These are phyloP conservation scores for Chrysemys picta DNA, from an alignment of 2,113 vertebrate species.

Conservation along the genomic window DNA sequence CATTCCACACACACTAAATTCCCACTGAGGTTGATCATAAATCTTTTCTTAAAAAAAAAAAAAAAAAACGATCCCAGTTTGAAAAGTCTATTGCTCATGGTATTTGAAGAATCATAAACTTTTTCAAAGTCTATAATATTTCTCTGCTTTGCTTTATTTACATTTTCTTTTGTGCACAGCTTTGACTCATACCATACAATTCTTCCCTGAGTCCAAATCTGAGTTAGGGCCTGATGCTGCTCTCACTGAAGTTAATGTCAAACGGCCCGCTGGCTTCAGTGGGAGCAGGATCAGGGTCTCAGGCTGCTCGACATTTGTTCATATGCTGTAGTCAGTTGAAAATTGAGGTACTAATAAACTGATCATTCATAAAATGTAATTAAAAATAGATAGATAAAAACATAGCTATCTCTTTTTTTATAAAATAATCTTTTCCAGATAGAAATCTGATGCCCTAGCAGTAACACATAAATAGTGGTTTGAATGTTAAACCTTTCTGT, in stretches of 20 bases:
- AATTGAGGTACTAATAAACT: conserved; percentile 25
- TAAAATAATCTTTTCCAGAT: conserved; percentile 37
- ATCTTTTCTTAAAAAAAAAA: not conserved
- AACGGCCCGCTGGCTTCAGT: not conserved
- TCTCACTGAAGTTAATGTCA: conserved; percentile 15
- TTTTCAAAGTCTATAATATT: not conserved
- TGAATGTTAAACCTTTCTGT: conserved; percentile 44
- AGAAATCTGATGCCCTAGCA: conserved; percentile 22
- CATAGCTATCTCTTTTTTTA: conserved; percentile 19
- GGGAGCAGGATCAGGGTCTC: conserved; percentile 5
- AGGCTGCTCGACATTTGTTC: conserved; percentile 20
- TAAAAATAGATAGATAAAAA: conserved; percentile 46
- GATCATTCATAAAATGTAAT: conserved; percentile 48
- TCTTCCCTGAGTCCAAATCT: conserved; percentile 18
- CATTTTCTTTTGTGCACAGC: conserved; percentile 30
- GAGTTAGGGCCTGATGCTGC: conserved; percentile 17
- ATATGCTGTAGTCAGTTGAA: conserved; percentile 24
- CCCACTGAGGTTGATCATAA: not conserved
- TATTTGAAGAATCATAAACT: not conserved
- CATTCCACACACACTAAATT: conserved; percentile 3
- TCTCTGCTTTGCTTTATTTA: not conserved
- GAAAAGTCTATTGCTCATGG: conserved; percentile 19
- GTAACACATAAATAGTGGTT: conserved; percentile 51
- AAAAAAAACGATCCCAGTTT: conserved; percentile 4
- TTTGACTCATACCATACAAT: conserved; percentile 33